These are phyloP conservation scores for Drosophila tsacasi DNA, from an alignment of 1,140 invertebrate species.

Conservation along the genomic window DNA sequence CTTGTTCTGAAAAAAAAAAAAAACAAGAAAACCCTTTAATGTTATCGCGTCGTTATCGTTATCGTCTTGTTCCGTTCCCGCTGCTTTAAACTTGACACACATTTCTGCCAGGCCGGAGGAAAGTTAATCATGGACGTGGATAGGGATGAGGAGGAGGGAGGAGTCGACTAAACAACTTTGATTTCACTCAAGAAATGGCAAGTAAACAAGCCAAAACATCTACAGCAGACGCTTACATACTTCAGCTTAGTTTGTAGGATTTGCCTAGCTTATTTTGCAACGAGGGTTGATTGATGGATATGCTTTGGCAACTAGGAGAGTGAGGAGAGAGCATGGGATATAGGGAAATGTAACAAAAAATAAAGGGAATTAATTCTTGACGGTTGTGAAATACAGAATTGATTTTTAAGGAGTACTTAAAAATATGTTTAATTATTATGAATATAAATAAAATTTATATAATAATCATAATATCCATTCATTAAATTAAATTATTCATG, in stretches of 20 bases:
- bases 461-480: too few relatives aligned
- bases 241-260: conserved; percentile 59
- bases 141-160: neutral
- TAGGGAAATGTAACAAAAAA: neutral
- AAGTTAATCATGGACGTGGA: conserved; percentile 59
- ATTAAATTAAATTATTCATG: neutral
- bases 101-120: conserved; percentile 26
- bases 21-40: conserved; percentile 28
- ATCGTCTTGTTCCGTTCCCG: conserved; percentile 14
- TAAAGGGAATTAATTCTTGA: neutral
- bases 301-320: neutral
- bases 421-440: neutral
- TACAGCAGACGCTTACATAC: conserved; percentile 45
- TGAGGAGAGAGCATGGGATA: neutral
- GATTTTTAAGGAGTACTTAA: too few relatives aligned
- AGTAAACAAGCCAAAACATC: conserved; percentile 59
- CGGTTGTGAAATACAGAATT: neutral
- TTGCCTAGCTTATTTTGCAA: conserved; percentile 45
- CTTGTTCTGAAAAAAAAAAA: conserved; percentile 26
- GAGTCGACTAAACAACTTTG: conserved; percentile 48
- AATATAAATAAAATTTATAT: neutral
- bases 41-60: conserved; percentile 50
- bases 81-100: conserved; percentile 72
- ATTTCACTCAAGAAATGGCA: conserved; percentile 65
- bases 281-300: conserved; percentile 40